These are phyloP conservation scores for Ectemnius continuus DNA, from an alignment of 2,888 invertebrate species.

Conservation along the genomic window DNA sequence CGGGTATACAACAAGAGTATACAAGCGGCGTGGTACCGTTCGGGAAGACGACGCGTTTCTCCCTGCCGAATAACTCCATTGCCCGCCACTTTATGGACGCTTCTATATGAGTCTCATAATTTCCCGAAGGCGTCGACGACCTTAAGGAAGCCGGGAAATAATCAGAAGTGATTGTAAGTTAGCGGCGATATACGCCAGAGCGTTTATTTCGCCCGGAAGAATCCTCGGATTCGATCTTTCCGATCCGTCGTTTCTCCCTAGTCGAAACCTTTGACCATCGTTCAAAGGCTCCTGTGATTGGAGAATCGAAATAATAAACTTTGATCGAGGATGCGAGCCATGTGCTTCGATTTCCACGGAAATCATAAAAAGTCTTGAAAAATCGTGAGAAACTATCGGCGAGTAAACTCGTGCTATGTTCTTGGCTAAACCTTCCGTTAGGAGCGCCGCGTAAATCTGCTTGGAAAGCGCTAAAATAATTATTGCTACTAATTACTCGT, in stretches of 20 bases:
- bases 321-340: background rate
- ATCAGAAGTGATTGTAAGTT: background rate
- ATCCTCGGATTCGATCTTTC: background rate
- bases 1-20: slow-evolving; percentile 21
- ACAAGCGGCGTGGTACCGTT: slow-evolving; percentile 13
- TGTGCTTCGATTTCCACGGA: background rate
- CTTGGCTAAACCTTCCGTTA: background rate
- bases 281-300: background rate
- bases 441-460: slow-evolving; percentile 29
- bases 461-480: slow-evolving; percentile 46
- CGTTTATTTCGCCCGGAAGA: background rate
- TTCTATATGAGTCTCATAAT: slow-evolving; percentile 1
- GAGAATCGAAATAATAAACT: background rate
- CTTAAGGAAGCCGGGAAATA: slow-evolving; percentile 1
- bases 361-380: background rate
- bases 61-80: background rate
- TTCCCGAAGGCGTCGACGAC: slow-evolving; percentile 1
- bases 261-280: background rate
- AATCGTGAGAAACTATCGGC: too few species aligned
- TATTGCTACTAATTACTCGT: slow-evolving; percentile 50
- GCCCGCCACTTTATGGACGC: background rate
- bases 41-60: background rate
- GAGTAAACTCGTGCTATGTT: background rate
- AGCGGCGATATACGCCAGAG: background rate
- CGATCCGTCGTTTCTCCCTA: background rate